A percentile compares a stretch with the other conserved stretches of the same genome.
phyloP scores from a whole-genome alignment of 2,797 vertebrate species.

The Argyrosomus regius region DNA sequence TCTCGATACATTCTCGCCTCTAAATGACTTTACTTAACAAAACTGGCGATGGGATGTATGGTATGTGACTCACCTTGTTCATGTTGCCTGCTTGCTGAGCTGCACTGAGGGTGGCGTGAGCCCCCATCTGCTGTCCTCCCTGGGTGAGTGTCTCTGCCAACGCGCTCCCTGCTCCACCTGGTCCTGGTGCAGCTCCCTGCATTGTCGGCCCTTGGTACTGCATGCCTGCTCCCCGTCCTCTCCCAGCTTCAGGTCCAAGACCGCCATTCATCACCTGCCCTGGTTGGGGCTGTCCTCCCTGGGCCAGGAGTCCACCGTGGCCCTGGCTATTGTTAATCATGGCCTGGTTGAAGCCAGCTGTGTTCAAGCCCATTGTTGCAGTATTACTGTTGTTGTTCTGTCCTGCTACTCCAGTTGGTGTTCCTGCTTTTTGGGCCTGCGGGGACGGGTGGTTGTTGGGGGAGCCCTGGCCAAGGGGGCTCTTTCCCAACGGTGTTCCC shows the following conservation, averaged over 20 bases:
- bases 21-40: not conserved
- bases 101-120: conserved; percentile 87
- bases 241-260: conserved; percentile 89
- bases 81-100: conserved; percentile 92
- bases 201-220: conserved; percentile 90
- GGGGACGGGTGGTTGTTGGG: conserved; percentile 89
- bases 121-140: conserved; percentile 91
- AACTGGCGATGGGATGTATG: not conserved
- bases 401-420: conserved; percentile 86
- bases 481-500: conserved; percentile 91
- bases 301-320: conserved; percentile 89
- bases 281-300: conserved; percentile 87
- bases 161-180: conserved; percentile 87
- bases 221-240: conserved; percentile 91
- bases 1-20: not conserved
- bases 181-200: conserved; percentile 85
- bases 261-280: conserved; percentile 97
- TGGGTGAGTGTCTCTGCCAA: conserved; percentile 96
- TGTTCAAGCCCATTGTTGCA: conserved; percentile 91
- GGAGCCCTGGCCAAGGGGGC: conserved; percentile 91
- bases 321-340: conserved; percentile 93
- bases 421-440: conserved; percentile 93
- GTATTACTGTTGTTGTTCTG: conserved; percentile 84
- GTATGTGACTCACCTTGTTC: conserved; percentile 90
- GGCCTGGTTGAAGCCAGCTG: conserved; percentile 91